These are phyloP conservation scores for Philotrypesis tridentata DNA, from an alignment of 1,140 invertebrate species.

Conservation along the genomic window DNA sequence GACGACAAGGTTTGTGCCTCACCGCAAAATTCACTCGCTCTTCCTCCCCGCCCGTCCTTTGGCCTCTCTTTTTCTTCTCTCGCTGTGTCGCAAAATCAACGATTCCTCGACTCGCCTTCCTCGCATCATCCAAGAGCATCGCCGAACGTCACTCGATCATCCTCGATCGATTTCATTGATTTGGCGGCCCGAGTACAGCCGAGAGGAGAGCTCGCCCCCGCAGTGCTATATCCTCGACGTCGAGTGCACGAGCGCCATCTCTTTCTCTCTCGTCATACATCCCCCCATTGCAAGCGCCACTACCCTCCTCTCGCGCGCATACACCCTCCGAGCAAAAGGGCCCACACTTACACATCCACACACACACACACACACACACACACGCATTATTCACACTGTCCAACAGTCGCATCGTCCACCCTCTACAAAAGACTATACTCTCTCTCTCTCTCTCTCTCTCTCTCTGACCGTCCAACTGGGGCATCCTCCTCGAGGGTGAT, in stretches of 20 bases:
- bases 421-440: background rate
- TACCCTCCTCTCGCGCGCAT: background rate
- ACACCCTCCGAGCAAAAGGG: background rate
- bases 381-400: background rate
- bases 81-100: background rate
- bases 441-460: too few relatives aligned
- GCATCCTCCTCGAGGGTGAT: background rate
- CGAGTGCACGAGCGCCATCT: constrained; percentile 29
- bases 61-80: background rate
- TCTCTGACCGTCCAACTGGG: background rate
- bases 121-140: background rate
- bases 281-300: constrained; percentile 21
- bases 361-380: background rate
- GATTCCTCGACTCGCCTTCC: background rate
- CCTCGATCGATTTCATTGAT: background rate
- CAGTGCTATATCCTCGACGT: background rate
- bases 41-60: too few relatives aligned
- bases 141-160: background rate
- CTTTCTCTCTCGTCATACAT: background rate
- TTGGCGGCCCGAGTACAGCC: background rate
- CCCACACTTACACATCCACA: too few relatives aligned
- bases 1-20: constrained; percentile 70
- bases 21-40: constrained; percentile 29
- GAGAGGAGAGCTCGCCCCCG: background rate
- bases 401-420: background rate